A percentile compares a stretch with the other conserved stretches of the same genome.
phyloP scores from a whole-genome alignment of 2,113 vertebrate genomes.

The Eudorcas thomsonii region DNA sequence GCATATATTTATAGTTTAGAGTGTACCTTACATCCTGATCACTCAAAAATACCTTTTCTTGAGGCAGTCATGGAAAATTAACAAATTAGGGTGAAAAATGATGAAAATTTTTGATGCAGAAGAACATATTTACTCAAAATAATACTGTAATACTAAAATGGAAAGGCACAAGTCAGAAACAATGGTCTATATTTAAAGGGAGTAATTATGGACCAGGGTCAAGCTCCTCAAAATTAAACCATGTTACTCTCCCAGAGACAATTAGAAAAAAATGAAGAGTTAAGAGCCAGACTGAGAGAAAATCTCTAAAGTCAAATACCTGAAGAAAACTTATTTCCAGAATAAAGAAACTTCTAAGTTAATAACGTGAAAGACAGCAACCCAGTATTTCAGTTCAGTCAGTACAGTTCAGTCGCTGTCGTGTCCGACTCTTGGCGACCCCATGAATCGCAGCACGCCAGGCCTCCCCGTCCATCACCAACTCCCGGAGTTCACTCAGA shows the following conservation, averaged over 20 bases:
- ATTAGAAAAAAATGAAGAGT: not conserved
- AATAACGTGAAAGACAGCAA: not conserved
- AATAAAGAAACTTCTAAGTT: not conserved
- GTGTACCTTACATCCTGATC: not conserved
- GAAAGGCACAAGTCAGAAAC: not conserved
- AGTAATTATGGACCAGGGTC: not conserved
- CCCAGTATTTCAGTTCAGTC: not conserved
- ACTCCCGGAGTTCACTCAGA: too few relatives aligned
- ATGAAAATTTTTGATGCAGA: not conserved
- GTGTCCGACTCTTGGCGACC: rapidly evolving
- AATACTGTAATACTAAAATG: too few relatives aligned
- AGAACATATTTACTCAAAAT: not conserved
- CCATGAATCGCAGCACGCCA: rapidly evolving
- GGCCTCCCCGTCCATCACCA: too few relatives aligned
- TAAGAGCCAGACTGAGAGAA: not conserved
- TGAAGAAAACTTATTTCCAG: not conserved
- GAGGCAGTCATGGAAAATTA: not conserved
- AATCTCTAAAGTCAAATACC: not conserved
- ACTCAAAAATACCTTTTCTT: not conserved
- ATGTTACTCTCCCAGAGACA: not conserved
- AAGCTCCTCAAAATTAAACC: not conserved
- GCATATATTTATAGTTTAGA: not conserved
- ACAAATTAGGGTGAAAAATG: not conserved
- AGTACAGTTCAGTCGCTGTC: too few relatives aligned
- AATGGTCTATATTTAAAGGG: not conserved